Percentiles rank a stretch among this genome's conserved stretches.
phyloP scores from a whole-genome alignment of 1,140 invertebrate species.

The Drosophila leontia region DNA sequence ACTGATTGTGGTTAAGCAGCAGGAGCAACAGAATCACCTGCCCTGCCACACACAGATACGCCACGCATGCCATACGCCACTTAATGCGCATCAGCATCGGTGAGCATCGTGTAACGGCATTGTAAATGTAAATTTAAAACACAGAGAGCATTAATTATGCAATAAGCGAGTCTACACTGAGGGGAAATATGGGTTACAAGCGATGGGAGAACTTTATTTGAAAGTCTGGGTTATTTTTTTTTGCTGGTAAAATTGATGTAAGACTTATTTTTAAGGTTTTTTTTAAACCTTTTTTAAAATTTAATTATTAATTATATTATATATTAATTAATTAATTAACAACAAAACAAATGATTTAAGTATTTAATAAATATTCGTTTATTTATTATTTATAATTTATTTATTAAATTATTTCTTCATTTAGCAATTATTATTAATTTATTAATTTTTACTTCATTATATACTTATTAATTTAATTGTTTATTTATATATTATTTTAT shows the following conservation, averaged over 20 bases:
- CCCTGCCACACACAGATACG: constrained; percentile 19
- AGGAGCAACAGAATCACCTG: constrained; percentile 25
- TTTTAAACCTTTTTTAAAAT: too few species aligned
- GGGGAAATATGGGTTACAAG: not conserved
- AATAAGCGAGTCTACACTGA: constrained; percentile 30
- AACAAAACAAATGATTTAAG: too few species aligned
- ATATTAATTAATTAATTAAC: too few species aligned
- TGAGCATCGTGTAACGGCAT: constrained; percentile 52
- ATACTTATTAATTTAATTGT: not conserved
- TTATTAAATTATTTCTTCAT: too few species aligned
- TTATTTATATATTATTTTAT: too few species aligned
- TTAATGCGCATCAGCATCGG: constrained; percentile 66
- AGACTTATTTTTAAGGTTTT: too few species aligned
- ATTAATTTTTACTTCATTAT: not conserved
- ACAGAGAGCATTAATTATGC: constrained; percentile 73
- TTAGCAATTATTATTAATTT: too few species aligned
- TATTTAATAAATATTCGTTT: too few species aligned
- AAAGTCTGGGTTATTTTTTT: not conserved
- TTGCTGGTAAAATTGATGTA: too few species aligned
- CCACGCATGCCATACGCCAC: constrained; percentile 35
- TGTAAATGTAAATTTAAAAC: constrained; percentile 73
- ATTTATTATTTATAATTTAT: not conserved
- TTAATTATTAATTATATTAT: not conserved
- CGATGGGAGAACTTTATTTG: not conserved
- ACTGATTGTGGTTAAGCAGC: constrained; percentile 39